These are phyloP conservation scores for Solenopsis fugax DNA, from an alignment of 1,140 invertebrate genomes.

Conservation along the genomic window DNA sequence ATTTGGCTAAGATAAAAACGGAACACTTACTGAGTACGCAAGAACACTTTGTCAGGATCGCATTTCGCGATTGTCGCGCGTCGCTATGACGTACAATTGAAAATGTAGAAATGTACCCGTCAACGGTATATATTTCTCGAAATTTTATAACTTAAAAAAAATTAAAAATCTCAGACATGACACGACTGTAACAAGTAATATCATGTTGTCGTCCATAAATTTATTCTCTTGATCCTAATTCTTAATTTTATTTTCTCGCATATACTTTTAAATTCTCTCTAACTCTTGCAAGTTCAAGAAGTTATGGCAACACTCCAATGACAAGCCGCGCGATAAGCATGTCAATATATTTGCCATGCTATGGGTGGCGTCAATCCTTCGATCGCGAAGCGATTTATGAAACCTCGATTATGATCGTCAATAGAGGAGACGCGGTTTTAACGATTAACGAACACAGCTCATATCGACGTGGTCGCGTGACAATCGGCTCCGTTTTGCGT, in stretches of 20 bases:
- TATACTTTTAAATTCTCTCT: constrained; percentile 26
- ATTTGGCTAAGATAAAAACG: constrained; percentile 49
- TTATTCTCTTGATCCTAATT: constrained; percentile 21
- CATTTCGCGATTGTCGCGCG: constrained; percentile 25
- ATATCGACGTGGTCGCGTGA: constrained; percentile 84
- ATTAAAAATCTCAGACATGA: constrained; percentile 34
- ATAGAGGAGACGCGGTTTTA: constrained; percentile 12
- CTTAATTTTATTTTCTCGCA: constrained; percentile 24
- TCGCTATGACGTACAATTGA: neutral
- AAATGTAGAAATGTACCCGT: neutral
- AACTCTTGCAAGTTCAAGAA: neutral
- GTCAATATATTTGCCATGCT: neutral
- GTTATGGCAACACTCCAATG: constrained; percentile 1
- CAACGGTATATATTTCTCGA: neutral
- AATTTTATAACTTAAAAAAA: constrained; percentile 40
- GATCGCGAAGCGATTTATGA: constrained; percentile 2
- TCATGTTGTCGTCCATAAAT: constrained; percentile 1
- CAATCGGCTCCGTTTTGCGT: constrained; percentile 80
- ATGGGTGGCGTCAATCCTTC: neutral
- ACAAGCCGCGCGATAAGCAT: constrained; percentile 31
- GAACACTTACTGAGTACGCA: constrained; percentile 53
- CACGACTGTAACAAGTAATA: constrained; percentile 26
- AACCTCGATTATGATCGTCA: neutral
- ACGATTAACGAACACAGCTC: constrained; percentile 54
- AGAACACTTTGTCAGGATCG: constrained; percentile 52